Evolutionary conservation across 2,797 vertebrate genomes (phyloP).

Genomic region (Lophotriccus pileatus): DNA sequence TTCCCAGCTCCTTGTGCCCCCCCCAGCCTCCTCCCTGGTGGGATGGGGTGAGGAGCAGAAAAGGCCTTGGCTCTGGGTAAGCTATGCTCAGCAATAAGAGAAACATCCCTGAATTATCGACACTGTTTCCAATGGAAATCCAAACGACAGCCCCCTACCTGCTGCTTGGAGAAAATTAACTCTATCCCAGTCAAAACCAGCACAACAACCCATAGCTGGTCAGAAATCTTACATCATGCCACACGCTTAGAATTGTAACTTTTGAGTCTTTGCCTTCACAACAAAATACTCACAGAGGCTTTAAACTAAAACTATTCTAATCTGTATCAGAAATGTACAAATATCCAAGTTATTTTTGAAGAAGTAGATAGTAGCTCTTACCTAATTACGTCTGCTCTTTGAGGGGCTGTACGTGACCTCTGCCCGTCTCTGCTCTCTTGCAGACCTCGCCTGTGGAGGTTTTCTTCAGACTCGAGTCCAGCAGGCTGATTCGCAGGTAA

Average conservation of each 20-base stretch:
- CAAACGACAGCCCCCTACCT: neutral
- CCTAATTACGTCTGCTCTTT: neutral
- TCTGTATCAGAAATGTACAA: neutral
- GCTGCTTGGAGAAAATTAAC: neutral
- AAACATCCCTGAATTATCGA: neutral
- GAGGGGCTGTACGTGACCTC: neutral
- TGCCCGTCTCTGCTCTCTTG: constrained; percentile 13
- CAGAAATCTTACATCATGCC: neutral
- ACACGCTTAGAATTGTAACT: neutral
- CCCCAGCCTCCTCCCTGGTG: neutral
- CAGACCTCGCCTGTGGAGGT: constrained; percentile 72
- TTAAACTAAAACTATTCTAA: neutral
- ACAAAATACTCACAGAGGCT: neutral
- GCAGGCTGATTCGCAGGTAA: constrained; percentile 73
- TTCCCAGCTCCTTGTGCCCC: neutral
- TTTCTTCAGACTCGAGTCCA: constrained; percentile 70
- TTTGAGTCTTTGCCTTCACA: neutral
- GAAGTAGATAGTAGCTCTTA: neutral
- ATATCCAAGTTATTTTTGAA: neutral
- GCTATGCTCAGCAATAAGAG: neutral
- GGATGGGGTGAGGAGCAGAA: neutral
- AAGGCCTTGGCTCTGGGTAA: neutral
- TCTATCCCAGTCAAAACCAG: neutral
- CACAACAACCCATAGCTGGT: neutral
- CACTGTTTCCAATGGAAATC: neutral